A percentile compares a stretch with the other conserved stretches of the same genome.
phyloP scores from a whole-genome alignment of 2,797 vertebrate species.

The Phrynocephalus guinanensis region DNA sequence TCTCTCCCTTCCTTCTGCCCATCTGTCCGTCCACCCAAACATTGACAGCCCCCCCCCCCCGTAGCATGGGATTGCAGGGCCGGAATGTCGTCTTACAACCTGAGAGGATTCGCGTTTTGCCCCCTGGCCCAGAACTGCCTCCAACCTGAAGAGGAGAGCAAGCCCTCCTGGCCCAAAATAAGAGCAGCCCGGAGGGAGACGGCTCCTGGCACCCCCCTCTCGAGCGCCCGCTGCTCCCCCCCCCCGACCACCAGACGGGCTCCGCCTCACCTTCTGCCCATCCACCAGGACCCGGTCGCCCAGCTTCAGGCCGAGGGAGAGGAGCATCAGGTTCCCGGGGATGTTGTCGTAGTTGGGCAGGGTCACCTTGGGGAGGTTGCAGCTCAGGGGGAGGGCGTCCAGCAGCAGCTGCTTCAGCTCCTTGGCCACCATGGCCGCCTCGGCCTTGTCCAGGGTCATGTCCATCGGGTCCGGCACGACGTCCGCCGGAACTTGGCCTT shows the following conservation, averaged over 20 bases:
- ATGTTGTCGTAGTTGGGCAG: constrained; percentile 95
- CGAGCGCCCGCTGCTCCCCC: rapidly evolving
- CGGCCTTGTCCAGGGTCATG: constrained; percentile 92
- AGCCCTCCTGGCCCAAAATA: too few species aligned
- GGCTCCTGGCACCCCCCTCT: neutral
- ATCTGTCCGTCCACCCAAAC: neutral
- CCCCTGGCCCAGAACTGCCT: too few species aligned
- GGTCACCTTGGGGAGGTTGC: constrained; percentile 90
- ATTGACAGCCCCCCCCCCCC: too few species aligned
- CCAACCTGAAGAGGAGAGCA: too few species aligned
- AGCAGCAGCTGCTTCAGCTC: constrained; percentile 89
- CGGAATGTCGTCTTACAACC: too few species aligned
- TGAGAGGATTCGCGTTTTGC: too few species aligned
- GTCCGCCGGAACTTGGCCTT: constrained; percentile 88
- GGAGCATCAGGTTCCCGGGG: constrained; percentile 92
- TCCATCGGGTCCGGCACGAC: constrained; percentile 95
- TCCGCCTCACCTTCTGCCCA: constrained; percentile 85
- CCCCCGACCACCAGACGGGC: too few species aligned
- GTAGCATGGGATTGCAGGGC: too few species aligned
- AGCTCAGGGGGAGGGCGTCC: constrained; percentile 90
- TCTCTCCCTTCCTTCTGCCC: too few species aligned
- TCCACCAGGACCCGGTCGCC: constrained; percentile 87
- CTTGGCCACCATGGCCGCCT: constrained; percentile 91
- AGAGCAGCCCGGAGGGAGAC: neutral
- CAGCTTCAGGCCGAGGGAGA: constrained; percentile 87